phyloP scores from a whole-genome alignment of 2,113 vertebrate genomes.

The Ellobius talpinus region DNA sequence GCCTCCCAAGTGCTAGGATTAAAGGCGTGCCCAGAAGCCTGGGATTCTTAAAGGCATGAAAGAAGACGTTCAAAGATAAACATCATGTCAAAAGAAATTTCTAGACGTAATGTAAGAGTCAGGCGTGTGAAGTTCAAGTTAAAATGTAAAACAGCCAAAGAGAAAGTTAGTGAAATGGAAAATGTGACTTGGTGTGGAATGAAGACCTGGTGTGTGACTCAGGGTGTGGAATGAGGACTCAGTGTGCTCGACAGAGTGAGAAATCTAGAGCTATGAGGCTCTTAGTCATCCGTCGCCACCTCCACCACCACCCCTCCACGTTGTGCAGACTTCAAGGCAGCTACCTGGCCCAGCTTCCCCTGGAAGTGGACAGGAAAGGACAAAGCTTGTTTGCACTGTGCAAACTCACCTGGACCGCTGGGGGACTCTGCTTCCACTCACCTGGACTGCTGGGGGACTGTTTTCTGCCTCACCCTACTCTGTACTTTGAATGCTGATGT shows the following conservation, averaged over 20 bases:
- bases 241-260: too few relatives aligned
- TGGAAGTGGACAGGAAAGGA: neutral
- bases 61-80: neutral
- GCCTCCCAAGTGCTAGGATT: neutral
- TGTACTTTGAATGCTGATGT: neutral
- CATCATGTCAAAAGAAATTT: neutral
- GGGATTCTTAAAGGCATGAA: neutral
- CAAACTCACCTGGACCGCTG: too few relatives aligned
- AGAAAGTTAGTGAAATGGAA: neutral
- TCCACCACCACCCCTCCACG: neutral
- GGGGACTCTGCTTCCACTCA: neutral
- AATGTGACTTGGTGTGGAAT: neutral
- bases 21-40: neutral
- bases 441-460: neutral
- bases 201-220: neutral
- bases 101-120: neutral
- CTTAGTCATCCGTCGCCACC: neutral
- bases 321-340: neutral
- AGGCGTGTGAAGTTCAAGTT: too few relatives aligned
- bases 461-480: neutral
- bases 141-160: neutral
- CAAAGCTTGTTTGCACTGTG: neutral
- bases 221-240: neutral
- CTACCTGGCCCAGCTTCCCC: neutral
- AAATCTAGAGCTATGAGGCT: neutral